Evolutionary conservation across 2,113 vertebrate genomes (phyloP).

Genomic region (Takifugu flavidus): DNA sequence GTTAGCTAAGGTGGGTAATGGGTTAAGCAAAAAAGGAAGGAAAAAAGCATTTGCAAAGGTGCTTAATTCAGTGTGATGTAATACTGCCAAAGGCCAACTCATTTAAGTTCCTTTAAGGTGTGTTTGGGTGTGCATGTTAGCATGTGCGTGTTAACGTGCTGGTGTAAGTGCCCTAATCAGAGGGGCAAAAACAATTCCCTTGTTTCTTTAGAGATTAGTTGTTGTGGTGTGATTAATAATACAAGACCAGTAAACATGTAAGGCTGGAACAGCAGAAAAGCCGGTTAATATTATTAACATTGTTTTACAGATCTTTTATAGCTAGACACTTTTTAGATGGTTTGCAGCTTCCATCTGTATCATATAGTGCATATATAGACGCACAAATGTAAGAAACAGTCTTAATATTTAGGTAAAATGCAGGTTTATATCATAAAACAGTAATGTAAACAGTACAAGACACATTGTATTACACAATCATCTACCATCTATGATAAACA

Average conservation of each 20-base stretch:
- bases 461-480: no score
- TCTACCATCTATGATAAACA: no score
- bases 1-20: not conserved
- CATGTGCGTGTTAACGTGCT: no score
- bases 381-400: not conserved
- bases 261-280: no score
- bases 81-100: conserved; percentile 4
- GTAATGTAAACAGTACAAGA: not conserved
- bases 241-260: not conserved
- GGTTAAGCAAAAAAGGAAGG: not conserved
- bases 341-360: not conserved
- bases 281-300: no score
- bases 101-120: conserved; percentile 11
- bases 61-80: conserved; percentile 17
- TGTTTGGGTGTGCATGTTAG: conserved; percentile 2
- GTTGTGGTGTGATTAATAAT: conserved; percentile 1
- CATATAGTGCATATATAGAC: not conserved
- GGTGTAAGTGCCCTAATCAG: conserved; percentile 3
- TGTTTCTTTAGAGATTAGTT: conserved; percentile 46
- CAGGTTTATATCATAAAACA: conserved; percentile 15
- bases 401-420: conserved; percentile 10
- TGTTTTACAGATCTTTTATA: no score
- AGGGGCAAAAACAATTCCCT: conserved; percentile 17
- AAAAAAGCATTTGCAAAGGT: conserved; percentile 8
- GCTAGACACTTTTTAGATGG: no score